phyloP scores from a whole-genome alignment of 2,888 invertebrate genomes.

The Amphipoea oculea region DNA sequence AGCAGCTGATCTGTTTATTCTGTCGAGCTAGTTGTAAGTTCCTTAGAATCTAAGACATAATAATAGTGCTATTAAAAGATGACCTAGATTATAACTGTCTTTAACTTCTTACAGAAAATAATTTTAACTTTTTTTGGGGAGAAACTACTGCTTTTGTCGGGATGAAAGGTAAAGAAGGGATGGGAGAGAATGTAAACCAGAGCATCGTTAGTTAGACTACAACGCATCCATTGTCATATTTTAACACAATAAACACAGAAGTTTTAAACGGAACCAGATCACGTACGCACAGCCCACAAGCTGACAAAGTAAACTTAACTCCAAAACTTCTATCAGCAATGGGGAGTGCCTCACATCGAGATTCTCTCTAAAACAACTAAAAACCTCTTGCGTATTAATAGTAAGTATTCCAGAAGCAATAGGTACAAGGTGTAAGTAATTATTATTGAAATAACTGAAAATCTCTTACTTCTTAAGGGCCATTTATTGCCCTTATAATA shows the following conservation, averaged over 20 bases:
- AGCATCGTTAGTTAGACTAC: neutral
- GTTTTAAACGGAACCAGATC: constrained; percentile 27
- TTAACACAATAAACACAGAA: neutral
- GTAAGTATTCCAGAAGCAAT: constrained; percentile 1
- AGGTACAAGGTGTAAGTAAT: neutral
- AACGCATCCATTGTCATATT: neutral
- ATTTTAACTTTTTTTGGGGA: constrained; percentile 7
- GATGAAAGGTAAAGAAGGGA: neutral
- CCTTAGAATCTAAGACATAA: constrained; percentile 6
- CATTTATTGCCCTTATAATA: neutral
- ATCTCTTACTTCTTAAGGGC: too few relatives aligned
- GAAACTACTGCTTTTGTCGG: constrained; percentile 10
- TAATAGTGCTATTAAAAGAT: constrained; percentile 17
- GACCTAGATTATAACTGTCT: constrained; percentile 3
- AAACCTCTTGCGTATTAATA: neutral
- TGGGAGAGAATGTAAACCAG: neutral
- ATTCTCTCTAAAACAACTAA: neutral
- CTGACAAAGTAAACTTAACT: constrained; percentile 44
- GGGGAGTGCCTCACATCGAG: neutral
- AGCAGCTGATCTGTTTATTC: constrained; percentile 37
- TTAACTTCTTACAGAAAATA: constrained; percentile 4
- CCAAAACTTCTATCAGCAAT: constrained; percentile 17
- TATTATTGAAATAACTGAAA: neutral
- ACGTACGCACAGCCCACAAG: constrained; percentile 26
- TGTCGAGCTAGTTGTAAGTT: constrained; percentile 5